Percentiles rank a stretch among this genome's conserved stretches.
phyloP scores from a whole-genome alignment of 2,113 vertebrate species.

The Climacteris rufus region DNA sequence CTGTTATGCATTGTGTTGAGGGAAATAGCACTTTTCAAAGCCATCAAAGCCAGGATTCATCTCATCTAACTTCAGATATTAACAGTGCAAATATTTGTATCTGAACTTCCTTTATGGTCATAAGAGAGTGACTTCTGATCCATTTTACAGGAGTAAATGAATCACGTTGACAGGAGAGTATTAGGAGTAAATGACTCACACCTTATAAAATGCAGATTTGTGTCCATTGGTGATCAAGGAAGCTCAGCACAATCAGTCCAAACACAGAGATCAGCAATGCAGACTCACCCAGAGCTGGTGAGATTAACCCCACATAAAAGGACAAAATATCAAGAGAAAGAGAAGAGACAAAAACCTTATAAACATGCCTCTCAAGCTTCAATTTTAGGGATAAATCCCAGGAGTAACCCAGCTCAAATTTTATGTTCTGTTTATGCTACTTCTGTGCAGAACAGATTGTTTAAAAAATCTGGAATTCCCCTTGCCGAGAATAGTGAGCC shows the following conservation, averaged over 20 bases:
- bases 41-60: background rate
- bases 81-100: background rate
- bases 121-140: background rate
- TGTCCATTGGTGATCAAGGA: background rate
- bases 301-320: background rate
- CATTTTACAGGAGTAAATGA: background rate
- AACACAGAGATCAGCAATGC: background rate
- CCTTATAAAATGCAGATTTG: background rate
- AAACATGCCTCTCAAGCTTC: background rate
- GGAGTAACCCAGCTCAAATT: background rate
- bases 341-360: background rate
- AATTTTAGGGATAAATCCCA: background rate
- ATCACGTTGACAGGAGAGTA: background rate
- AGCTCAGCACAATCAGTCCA: background rate
- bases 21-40: background rate
- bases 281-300: background rate
- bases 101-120: background rate
- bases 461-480: background rate
- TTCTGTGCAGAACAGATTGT: background rate
- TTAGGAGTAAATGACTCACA: background rate
- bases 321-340: background rate
- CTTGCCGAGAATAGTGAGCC: background rate
- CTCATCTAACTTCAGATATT: background rate
- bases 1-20: background rate
- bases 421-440: background rate